Conservation (phyloP, 2,113 vertebrate species). For the Corythornis vintsioides region DNA sequence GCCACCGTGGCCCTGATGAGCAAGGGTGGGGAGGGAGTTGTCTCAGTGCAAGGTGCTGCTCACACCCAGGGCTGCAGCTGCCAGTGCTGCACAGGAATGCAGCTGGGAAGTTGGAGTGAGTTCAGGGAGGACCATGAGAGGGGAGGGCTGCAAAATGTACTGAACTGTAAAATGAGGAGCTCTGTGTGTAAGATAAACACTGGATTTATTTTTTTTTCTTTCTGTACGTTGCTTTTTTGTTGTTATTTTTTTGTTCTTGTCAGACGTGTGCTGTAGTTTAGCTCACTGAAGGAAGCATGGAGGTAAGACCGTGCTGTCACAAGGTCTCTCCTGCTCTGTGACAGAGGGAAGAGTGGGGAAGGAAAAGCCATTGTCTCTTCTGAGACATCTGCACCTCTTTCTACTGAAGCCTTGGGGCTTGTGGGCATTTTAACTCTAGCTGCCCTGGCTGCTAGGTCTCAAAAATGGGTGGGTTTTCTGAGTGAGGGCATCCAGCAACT, state of each 20-base stretch:
- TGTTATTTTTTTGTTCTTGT: background rate
- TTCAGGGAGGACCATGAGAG: background rate
- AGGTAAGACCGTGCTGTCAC: background rate
- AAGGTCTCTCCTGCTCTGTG: background rate
- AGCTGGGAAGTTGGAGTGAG: constrained; percentile 37
- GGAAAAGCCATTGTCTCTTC: background rate
- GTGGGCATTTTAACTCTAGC: background rate
- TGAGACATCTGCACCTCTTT: background rate
- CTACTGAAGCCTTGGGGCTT: background rate
- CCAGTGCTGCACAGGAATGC: background rate
- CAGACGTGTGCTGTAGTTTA: background rate
- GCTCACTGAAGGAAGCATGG: background rate
- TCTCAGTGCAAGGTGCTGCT: background rate
- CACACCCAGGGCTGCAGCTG: background rate
- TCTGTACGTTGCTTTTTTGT: too few relatives aligned
- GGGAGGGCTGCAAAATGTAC: background rate
- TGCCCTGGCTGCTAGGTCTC: background rate
- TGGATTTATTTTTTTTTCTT: too few relatives aligned
- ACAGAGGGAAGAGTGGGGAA: background rate
- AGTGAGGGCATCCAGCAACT: background rate
- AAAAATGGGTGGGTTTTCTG: background rate
- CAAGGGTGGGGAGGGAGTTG: background rate
- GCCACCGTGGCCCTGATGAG: background rate
- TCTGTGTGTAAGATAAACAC: background rate
- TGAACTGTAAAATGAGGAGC: background rate